Evolutionary conservation across 1,140 invertebrate genomes (phyloP).

Genomic region (Drosophila grimshawi): DNA sequence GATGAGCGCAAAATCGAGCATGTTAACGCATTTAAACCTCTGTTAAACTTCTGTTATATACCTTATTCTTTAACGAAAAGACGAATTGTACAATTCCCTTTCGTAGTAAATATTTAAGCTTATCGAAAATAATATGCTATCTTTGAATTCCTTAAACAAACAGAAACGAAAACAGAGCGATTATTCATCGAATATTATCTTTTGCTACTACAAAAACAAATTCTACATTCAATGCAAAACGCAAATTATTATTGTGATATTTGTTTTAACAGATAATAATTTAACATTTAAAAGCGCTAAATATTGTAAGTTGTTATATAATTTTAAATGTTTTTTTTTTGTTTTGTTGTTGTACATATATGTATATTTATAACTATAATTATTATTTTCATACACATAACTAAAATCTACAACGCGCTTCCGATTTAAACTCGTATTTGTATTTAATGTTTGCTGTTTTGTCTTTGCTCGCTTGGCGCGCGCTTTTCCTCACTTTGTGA

Average conservation of each 20-base stretch:
- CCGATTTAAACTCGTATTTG: conserved; percentile 42
- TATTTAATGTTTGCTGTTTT: conserved; percentile 46
- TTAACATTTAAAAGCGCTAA: conserved; percentile 76
- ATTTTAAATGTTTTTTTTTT: conserved; percentile 58
- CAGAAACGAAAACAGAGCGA: conserved; percentile 32
- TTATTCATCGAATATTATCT: conserved; percentile 38
- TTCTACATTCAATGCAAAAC: conserved; percentile 72
- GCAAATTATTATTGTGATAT: conserved; percentile 54
- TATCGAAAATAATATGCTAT: neutral
- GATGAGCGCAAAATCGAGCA: neutral
- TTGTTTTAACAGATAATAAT: conserved; percentile 66
- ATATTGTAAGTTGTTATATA: conserved; percentile 59
- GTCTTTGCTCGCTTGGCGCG: conserved; percentile 63
- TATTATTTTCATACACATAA: conserved; percentile 53
- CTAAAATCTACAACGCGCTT: conserved; percentile 49
- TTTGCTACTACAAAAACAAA: conserved; percentile 40
- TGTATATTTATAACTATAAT: conserved; percentile 55
- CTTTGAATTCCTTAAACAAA: conserved; percentile 33
- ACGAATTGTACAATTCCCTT: no score
- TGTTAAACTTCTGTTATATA: neutral
- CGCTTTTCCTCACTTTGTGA: conserved; percentile 70
- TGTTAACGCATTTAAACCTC: neutral
- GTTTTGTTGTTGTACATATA: conserved; percentile 55
- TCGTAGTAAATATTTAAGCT: no score
- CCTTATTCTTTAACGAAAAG: no score